phyloP scores from a whole-genome alignment of 2,888 invertebrate species.

The Holacanthella duospinosa region DNA sequence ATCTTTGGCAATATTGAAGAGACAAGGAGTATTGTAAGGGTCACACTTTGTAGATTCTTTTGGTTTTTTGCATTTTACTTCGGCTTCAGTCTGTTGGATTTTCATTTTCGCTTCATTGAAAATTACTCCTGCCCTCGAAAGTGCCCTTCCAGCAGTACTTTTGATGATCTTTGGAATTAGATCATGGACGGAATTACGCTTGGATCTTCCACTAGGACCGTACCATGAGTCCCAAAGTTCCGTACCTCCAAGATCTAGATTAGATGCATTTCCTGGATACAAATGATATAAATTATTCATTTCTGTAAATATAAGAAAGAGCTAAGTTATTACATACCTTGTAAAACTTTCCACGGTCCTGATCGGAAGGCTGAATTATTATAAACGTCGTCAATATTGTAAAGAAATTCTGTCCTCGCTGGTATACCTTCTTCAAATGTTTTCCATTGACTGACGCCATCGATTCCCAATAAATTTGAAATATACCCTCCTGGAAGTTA shows the following conservation, averaged over 20 bases:
- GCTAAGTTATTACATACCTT: constrained; percentile 21
- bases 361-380: constrained; percentile 33
- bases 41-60: constrained; percentile 46
- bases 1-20: constrained; percentile 69
- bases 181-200: constrained; percentile 44
- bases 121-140: constrained; percentile 48
- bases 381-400: constrained; percentile 35
- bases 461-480: constrained; percentile 20
- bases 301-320: background rate
- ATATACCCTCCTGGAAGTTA: constrained; percentile 21
- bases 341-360: constrained; percentile 34
- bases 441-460: constrained; percentile 32
- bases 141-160: constrained; percentile 49
- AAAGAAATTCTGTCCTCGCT: constrained; percentile 18
- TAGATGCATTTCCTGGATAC: background rate
- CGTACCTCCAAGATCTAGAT: constrained; percentile 15
- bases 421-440: constrained; percentile 8
- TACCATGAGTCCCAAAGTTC: constrained; percentile 46
- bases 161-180: constrained; percentile 47
- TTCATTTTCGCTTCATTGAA: constrained; percentile 43
- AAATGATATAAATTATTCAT: constrained; percentile 5
- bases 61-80: constrained; percentile 40
- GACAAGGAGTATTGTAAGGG: constrained; percentile 58
- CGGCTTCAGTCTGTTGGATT: constrained; percentile 46
- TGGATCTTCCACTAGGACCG: constrained; percentile 57